phyloP scores from a whole-genome alignment of 2,888 invertebrate species.

The Allolobophora icterica region DNA sequence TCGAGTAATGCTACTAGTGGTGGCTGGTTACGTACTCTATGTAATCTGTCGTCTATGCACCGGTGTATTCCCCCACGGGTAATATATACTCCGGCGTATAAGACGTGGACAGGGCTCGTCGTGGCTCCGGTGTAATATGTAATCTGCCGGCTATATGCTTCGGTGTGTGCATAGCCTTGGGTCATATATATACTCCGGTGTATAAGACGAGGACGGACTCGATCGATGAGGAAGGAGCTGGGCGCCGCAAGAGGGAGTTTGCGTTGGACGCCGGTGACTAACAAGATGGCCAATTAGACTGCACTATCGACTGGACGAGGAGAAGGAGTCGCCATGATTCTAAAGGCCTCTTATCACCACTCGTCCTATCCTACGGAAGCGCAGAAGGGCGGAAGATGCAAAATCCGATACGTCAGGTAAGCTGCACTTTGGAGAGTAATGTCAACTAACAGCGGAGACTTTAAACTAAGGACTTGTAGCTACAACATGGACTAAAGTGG shows the following conservation, averaged over 20 bases:
- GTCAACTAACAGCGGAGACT: neutral
- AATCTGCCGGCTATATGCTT: neutral
- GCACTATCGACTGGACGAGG: neutral
- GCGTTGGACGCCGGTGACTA: neutral
- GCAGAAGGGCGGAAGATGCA: neutral
- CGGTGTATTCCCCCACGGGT: neutral
- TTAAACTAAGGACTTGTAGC: neutral
- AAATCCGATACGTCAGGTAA: neutral
- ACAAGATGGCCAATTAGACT: conserved; percentile 17
- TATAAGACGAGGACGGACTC: neutral
- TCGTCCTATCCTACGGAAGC: neutral
- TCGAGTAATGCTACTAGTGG: neutral
- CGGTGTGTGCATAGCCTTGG: neutral
- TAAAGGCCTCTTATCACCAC: neutral
- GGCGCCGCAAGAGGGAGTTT: neutral
- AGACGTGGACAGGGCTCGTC: neutral
- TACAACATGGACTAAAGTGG: too few relatives aligned
- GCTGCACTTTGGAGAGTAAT: neutral
- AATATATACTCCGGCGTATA: neutral
- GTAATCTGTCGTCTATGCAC: neutral
- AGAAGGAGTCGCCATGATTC: neutral
- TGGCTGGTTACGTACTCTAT: too few relatives aligned
- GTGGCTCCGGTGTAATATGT: neutral
- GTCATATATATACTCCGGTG: neutral
- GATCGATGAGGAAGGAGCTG: neutral